Evolutionary conservation across 2,888 invertebrate species (phyloP).

Genomic region (Dorcus parallelipipedus): DNA sequence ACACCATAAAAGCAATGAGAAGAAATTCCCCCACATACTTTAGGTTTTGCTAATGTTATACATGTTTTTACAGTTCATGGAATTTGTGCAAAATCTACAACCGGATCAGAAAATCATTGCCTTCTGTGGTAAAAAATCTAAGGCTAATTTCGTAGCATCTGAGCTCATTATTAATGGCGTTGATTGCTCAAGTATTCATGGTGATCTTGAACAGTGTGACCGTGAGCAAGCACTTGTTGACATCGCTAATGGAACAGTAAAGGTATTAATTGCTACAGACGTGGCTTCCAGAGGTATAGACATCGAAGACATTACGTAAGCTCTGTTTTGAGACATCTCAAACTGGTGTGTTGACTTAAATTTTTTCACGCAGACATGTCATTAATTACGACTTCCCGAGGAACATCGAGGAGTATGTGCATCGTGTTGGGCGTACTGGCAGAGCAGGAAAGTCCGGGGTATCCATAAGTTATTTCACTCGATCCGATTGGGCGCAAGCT

Average conservation of each 20-base stretch:
- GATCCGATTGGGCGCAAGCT: slow-evolving; percentile 80
- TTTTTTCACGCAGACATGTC: slow-evolving; percentile 60
- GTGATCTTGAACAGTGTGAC: slow-evolving; percentile 75
- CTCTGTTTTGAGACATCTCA: not conserved
- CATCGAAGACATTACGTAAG: slow-evolving; percentile 78
- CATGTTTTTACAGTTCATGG: slow-evolving; percentile 52
- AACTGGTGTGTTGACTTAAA: not conserved
- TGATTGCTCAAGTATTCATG: slow-evolving; percentile 79
- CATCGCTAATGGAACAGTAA: slow-evolving; percentile 73
- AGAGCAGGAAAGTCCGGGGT: slow-evolving; percentile 84
- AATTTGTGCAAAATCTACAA: slow-evolving; percentile 69
- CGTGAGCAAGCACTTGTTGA: slow-evolving; percentile 81
- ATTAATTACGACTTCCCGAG: slow-evolving; percentile 91
- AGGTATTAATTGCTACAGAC: slow-evolving; percentile 90
- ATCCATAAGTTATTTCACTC: slow-evolving; percentile 77
- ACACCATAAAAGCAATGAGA: not conserved
- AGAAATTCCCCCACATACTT: not conserved
- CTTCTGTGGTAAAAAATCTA: slow-evolving; percentile 84
- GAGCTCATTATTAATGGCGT: slow-evolving; percentile 71
- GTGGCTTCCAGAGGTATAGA: slow-evolving; percentile 93
- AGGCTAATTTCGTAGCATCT: slow-evolving; percentile 78
- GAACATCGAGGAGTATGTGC: slow-evolving; percentile 94
- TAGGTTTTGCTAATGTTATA: not conserved
- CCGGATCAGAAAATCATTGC: slow-evolving; percentile 82
- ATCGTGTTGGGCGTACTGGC: slow-evolving; percentile 93